Percentiles rank a stretch among this genome's conserved stretches.
phyloP scores from a whole-genome alignment of 2,797 vertebrate species.

The Micromesistius poutassou region DNA sequence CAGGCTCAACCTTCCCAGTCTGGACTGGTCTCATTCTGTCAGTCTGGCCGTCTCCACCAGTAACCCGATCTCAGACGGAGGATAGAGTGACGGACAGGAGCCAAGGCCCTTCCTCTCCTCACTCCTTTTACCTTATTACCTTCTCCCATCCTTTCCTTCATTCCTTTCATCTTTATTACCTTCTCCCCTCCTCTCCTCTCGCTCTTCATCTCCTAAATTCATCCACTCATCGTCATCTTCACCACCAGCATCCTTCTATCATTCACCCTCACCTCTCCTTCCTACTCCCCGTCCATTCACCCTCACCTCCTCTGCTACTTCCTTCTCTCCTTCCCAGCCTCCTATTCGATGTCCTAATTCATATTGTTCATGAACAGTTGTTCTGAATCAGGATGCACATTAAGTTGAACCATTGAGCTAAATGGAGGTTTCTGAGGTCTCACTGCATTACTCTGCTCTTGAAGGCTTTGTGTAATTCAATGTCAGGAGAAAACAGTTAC shows the following conservation, averaged over 20 bases:
- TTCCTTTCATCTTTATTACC: neutral
- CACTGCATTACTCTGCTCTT: too few relatives aligned
- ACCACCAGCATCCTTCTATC: neutral
- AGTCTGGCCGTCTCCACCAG: conserved; percentile 42
- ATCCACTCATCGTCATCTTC: neutral
- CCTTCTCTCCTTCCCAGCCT: neutral
- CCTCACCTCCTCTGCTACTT: neutral
- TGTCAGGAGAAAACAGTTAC: too few relatives aligned
- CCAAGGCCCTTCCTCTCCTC: neutral
- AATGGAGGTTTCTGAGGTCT: too few relatives aligned
- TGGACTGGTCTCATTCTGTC: conserved; percentile 65
- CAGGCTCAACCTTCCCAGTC: conserved; percentile 38
- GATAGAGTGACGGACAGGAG: conserved; percentile 55
- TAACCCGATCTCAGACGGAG: conserved; percentile 51
- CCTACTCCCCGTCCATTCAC: neutral
- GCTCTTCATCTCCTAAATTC: neutral
- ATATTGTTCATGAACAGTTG: neutral
- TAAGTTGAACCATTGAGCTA: too few relatives aligned
- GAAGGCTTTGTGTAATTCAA: too few relatives aligned
- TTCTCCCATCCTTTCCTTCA: neutral
- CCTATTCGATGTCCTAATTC: neutral
- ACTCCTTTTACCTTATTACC: neutral
- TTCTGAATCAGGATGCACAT: too few relatives aligned
- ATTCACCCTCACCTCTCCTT: neutral
- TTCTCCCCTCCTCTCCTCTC: neutral